phyloP scores from a whole-genome alignment of 2,888 invertebrate species.

The Xylophagus ater region DNA sequence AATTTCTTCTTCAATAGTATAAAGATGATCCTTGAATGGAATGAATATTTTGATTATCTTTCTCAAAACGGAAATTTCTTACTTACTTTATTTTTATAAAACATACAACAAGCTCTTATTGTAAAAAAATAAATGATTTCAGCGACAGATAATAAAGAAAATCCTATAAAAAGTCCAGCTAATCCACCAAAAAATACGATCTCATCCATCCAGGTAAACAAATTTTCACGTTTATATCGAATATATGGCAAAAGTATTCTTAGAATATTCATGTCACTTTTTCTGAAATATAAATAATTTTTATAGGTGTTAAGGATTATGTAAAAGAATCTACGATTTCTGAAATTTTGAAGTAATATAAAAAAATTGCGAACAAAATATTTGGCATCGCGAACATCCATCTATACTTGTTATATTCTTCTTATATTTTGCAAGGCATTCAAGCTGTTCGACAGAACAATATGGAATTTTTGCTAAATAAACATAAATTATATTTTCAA shows the following conservation, averaged over 20 bases:
- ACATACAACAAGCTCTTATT: constrained; percentile 45
- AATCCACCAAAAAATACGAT: constrained; percentile 49
- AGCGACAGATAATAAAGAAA: constrained; percentile 63
- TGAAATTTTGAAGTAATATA: too few species aligned
- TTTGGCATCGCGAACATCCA: constrained; percentile 52
- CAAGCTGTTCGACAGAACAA: constrained; percentile 48
- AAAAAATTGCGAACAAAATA: constrained; percentile 62
- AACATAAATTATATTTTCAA: too few species aligned
- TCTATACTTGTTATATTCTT: constrained; percentile 47
- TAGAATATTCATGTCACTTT: constrained; percentile 46
- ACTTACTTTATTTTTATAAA: constrained; percentile 35
- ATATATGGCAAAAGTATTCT: constrained; percentile 72
- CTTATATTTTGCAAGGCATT: constrained; percentile 46
- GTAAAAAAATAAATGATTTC: constrained; percentile 70
- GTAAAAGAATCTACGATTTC: too few species aligned
- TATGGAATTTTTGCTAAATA: constrained; percentile 44
- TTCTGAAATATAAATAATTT: constrained; percentile 64
- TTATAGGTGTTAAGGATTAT: too few species aligned
- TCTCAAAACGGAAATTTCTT: not conserved
- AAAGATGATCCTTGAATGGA: constrained; percentile 27
- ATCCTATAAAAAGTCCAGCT: constrained; percentile 47
- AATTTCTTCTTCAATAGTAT: constrained; percentile 35
- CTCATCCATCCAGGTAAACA: constrained; percentile 76
- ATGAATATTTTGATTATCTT: not conserved
- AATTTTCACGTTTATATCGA: constrained; percentile 64